Base-by-base conservation (phyloP, 2,797 vertebrate species). In the Pseudomugil tenellus region DNA sequence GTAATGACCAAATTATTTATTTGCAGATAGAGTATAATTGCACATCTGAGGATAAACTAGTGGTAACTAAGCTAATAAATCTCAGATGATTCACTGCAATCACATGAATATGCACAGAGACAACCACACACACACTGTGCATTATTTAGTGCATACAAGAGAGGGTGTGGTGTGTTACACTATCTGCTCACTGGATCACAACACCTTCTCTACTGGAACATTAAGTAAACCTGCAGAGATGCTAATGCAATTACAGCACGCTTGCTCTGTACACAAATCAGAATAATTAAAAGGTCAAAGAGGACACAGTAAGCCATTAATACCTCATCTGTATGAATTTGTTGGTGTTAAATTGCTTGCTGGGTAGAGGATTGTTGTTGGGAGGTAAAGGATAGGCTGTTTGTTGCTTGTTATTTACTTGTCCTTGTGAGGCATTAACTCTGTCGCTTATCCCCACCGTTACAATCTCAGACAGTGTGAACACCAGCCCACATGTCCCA, bases 221-320 rank as follows among this genome's bases (percentile, higher is more conserved):
- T 77, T 79, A 84, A 73, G 77, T 70, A 86, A 90, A 87, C 86
- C 84, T 85, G 81, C 67, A 21, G 85, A 88, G 84, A 87, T 84
- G 85, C 81, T 89, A 91, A 91, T 92, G 85, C 80, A 87, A 90
- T 91, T 91, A 91, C 32, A 5, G 57, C 73, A 53, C 35, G 48
- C 76, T 68, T 57, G 81, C 76, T 85, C 77, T 80, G 83, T 87
- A 83, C 84, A 91, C 90, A 88, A 88, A 82, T 89, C 85, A 72
- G 82, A 90, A 87, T 92, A 89, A 91, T 92, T 90, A 86, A 87
- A 91, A 89, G 87, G 92, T 91, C 87, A 91, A 72, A 86, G 76
- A 89, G 89, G 88, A 90, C 76, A 26, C 65, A 43, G 77, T 72
- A 67, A 86, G 80, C 84, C 79, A 87, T 92, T 89, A 82, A 86